Evolutionary conservation across 2,888 invertebrate species (phyloP).

Genomic region (Strigamia crassipes): DNA sequence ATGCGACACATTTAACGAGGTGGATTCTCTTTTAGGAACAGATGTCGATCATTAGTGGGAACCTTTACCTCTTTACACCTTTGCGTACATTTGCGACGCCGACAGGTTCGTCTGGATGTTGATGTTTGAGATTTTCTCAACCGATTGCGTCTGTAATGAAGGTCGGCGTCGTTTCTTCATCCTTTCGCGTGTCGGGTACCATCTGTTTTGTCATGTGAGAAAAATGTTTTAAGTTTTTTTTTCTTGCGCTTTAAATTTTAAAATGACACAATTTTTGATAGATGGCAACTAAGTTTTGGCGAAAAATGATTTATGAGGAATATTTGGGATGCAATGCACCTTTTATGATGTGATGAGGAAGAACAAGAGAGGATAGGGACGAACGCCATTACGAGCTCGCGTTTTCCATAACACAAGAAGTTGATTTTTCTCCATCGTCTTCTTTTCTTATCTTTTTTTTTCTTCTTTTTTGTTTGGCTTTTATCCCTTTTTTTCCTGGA

Average conservation of each 20-base stretch:
- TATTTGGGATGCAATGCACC: constrained; percentile 27
- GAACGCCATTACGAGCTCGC: constrained; percentile 32
- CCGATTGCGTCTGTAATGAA: constrained; percentile 15
- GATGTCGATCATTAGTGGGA: constrained; percentile 29
- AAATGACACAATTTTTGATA: constrained; percentile 40
- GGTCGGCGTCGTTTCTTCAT: background rate
- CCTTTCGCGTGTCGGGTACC: background rate
- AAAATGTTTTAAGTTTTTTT: background rate
- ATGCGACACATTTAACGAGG: constrained; percentile 33
- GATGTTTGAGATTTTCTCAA: constrained; percentile 24
- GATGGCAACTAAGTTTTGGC: constrained; percentile 27
- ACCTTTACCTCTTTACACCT: constrained; percentile 40
- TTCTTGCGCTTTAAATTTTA: background rate
- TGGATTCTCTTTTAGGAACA: constrained; percentile 1
- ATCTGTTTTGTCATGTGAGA: background rate
- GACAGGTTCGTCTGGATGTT: constrained; percentile 1
- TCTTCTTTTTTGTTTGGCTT: background rate
- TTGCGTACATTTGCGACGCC: background rate
- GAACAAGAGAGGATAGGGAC: constrained; percentile 26
- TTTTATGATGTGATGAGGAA: constrained; percentile 32
- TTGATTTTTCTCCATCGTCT: constrained; percentile 17
- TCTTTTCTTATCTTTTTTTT: constrained; percentile 24
- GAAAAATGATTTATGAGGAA: constrained; percentile 32
- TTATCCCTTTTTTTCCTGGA: constrained; percentile 11
- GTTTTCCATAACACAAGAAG: constrained; percentile 35